Evolutionary conservation across 2,888 invertebrate species (phyloP).

Genomic region (Leptopilina myrica): DNA sequence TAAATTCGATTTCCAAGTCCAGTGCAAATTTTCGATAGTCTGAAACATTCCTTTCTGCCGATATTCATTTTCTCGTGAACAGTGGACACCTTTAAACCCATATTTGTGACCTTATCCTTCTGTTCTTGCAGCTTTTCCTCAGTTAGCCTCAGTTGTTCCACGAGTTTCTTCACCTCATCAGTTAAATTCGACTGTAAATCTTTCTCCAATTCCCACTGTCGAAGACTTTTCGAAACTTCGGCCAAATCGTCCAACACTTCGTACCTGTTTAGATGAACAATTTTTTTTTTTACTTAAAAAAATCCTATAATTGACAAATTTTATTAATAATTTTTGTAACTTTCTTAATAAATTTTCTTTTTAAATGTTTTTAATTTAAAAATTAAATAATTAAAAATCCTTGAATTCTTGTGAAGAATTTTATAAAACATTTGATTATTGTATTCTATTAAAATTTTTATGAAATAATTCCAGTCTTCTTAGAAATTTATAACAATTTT

Average conservation of each 20-base stretch:
- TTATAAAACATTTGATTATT: too few relatives aligned
- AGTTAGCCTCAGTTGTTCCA: constrained; percentile 66
- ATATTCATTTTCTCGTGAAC: constrained; percentile 67
- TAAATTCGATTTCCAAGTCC: constrained; percentile 67
- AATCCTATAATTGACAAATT: neutral
- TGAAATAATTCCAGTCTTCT: neutral
- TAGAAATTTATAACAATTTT: too few relatives aligned
- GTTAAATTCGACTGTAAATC: constrained; percentile 65
- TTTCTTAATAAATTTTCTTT: too few relatives aligned
- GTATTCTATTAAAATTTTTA: too few relatives aligned
- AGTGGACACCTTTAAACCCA: constrained; percentile 65
- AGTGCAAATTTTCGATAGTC: constrained; percentile 69
- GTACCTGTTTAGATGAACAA: constrained; percentile 60
- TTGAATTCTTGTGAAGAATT: too few relatives aligned
- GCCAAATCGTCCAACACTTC: constrained; percentile 71
- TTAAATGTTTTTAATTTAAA: too few relatives aligned
- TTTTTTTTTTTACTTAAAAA: neutral
- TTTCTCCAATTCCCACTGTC: constrained; percentile 71
- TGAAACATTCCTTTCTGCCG: constrained; percentile 70
- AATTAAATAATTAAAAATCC: too few relatives aligned
- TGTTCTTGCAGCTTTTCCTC: constrained; percentile 68
- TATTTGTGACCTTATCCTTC: constrained; percentile 64
- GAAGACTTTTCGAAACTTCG: constrained; percentile 69
- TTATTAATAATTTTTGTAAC: neutral
- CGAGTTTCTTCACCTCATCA: constrained; percentile 67